phyloP scores from a whole-genome alignment of 2,113 vertebrate species.

The Xerus inauris region DNA sequence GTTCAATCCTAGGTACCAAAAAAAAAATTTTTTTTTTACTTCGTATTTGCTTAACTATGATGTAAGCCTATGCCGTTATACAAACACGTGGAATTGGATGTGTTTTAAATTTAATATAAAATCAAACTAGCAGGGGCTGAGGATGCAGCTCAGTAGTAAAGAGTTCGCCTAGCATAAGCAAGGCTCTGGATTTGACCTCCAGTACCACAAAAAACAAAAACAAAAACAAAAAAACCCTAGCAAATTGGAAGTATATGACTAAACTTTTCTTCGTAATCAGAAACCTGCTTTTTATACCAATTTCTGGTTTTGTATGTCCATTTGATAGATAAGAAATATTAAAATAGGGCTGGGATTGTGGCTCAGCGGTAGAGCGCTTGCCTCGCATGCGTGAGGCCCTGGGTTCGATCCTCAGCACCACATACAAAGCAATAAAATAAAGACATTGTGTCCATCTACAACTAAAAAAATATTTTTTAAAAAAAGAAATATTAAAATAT shows the following conservation, averaged over 20 bases:
- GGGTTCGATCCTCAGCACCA: too few relatives aligned
- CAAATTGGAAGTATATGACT: not conserved
- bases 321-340: not conserved
- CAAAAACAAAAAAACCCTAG: not conserved
- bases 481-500: slow-evolving; percentile 8
- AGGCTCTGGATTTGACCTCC: too few relatives aligned
- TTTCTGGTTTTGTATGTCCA: slow-evolving; percentile 44
- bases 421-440: too few relatives aligned
- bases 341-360: too few relatives aligned
- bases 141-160: too few relatives aligned
- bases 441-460: too few relatives aligned
- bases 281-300: not conserved
- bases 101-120: slow-evolving; percentile 24
- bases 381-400: too few relatives aligned
- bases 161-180: too few relatives aligned
- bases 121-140: not conserved
- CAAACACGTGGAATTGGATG: not conserved
- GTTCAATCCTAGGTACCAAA: too few relatives aligned
- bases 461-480: too few relatives aligned
- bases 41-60: not conserved
- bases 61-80: slow-evolving; percentile 4
- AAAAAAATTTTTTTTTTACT: not conserved
- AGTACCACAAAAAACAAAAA: too few relatives aligned
- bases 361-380: too few relatives aligned
- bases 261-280: not conserved